phyloP scores from a whole-genome alignment of 2,113 vertebrate genomes.

The Hyla sarda region DNA sequence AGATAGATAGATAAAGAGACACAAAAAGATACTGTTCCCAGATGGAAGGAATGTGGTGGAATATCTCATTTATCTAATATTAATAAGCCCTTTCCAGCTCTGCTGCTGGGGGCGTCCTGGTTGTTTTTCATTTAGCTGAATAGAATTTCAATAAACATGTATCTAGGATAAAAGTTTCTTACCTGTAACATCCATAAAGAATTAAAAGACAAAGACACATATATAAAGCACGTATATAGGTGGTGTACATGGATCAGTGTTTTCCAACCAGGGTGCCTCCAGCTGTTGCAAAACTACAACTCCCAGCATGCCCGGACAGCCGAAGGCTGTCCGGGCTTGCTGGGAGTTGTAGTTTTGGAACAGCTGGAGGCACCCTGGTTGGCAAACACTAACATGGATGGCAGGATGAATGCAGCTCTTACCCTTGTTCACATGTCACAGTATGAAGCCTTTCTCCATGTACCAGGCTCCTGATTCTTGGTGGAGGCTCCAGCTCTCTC shows the following conservation, averaged over 20 bases:
- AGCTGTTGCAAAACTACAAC: too few relatives aligned
- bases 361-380: too few relatives aligned
- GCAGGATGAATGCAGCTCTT: slow-evolving; percentile 58
- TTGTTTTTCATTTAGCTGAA: not conserved
- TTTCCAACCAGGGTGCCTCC: too few relatives aligned
- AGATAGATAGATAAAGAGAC: too few relatives aligned
- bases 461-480: not conserved
- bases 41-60: not conserved
- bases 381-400: too few relatives aligned
- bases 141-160: not conserved
- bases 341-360: too few relatives aligned
- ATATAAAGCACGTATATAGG: too few relatives aligned
- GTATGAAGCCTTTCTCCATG: slow-evolving; percentile 49
- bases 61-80: slow-evolving; percentile 28
- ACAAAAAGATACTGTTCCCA: not conserved
- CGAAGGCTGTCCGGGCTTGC: too few relatives aligned
- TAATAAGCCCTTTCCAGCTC: not conserved
- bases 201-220: not conserved
- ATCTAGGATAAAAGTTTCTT: slow-evolving; percentile 14
- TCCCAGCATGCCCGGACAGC: too few relatives aligned
- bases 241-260: not conserved
- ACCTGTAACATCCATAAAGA: not conserved
- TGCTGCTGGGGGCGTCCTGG: not conserved
- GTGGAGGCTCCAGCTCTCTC: not conserved
- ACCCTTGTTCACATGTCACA: slow-evolving; percentile 70